Evolutionary conservation across 2,797 vertebrate genomes (phyloP), one percentile per base, ranked within the genome.

Genomic region (Pipistrellus pipistrellus): DNA sequence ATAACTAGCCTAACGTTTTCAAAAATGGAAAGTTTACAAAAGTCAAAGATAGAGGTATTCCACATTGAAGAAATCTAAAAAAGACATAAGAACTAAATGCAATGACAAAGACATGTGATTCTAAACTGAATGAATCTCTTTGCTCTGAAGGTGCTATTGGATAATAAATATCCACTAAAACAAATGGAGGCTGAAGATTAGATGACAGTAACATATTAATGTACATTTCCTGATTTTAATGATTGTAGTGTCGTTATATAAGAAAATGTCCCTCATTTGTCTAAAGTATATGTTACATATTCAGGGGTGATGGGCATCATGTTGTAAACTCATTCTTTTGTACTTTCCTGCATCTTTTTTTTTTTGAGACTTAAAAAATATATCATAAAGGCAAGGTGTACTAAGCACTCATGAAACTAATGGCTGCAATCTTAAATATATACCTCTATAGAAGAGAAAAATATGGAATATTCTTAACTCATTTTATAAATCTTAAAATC

Each of bases 401-500:
- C 20, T 27, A 85, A 93, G 48, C 41, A 92, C 18, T 82, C 25
- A 21, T 5, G 23, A 21, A 86, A 85, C 41, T 84, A 35, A 95
- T 23, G 20, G 35, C 1, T 48, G 35, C 35, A 82, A 69, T 66
- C 46, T 85, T 85, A 95, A 91, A 76, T 64, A 81, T 20, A 32
- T 55, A 86, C 15, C 59, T 88, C 23, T 55, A 88, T 1, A 6
- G 21, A 44, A 96, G 21, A 85, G 72, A 91, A 93, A 95, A 89
- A 82, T 83, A 96, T 27, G 23, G 53, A 71, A 27, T 76, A 93
- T 72, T 93, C 81, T 44, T 78, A 85, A 85, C 35, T 93, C 13
- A 69, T 81, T 91, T 93, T 72, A 85, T n/a, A n/a, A 57, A 89
- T 77, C n/a, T 71, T 88, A 27, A 91, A 48, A 85, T 85, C 18